Conservation (phyloP, 2,888 invertebrate genomes). For the Xestobium rufovillosum region DNA sequence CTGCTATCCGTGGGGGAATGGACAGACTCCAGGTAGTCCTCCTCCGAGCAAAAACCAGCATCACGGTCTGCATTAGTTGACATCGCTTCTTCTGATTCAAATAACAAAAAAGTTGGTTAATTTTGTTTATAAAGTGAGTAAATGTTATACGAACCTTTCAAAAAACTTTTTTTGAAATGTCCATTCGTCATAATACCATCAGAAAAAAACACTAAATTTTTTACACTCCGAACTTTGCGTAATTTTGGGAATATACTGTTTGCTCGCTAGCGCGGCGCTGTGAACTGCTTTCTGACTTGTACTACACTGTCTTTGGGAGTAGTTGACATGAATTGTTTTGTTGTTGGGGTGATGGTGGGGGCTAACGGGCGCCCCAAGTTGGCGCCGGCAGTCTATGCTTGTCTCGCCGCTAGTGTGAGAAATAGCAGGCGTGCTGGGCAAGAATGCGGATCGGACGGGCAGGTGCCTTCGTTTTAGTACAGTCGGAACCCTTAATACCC, state of each 20-base stretch:
- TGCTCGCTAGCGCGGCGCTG: too few species aligned
- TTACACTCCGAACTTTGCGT: too few species aligned
- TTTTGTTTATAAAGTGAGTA: constrained; percentile 7
- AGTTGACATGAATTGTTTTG: constrained; percentile 34
- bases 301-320: too few species aligned
- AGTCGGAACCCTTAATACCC: constrained; percentile 24
- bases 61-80: constrained; percentile 53
- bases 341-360: constrained; percentile 39
- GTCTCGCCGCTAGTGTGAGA: constrained; percentile 49
- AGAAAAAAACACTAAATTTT: too few species aligned
- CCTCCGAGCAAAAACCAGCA: constrained; percentile 68
- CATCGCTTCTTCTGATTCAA: constrained; percentile 50
- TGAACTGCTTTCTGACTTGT: too few species aligned
- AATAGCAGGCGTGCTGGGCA: constrained; percentile 49
- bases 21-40: constrained; percentile 48
- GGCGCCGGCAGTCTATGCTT: constrained; percentile 47
- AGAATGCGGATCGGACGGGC: constrained; percentile 39
- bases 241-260: too few species aligned
- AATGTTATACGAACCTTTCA: constrained; percentile 9
- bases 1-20: constrained; percentile 57
- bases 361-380: constrained; percentile 49
- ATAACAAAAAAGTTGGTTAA: constrained; percentile 23
- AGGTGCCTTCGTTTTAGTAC: constrained; percentile 26
- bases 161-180: constrained; percentile 9
- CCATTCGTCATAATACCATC: constrained; percentile 37